Evolutionary conservation across 2,113 vertebrate genomes (phyloP).

Genomic region (Xenopus borealis): DNA sequence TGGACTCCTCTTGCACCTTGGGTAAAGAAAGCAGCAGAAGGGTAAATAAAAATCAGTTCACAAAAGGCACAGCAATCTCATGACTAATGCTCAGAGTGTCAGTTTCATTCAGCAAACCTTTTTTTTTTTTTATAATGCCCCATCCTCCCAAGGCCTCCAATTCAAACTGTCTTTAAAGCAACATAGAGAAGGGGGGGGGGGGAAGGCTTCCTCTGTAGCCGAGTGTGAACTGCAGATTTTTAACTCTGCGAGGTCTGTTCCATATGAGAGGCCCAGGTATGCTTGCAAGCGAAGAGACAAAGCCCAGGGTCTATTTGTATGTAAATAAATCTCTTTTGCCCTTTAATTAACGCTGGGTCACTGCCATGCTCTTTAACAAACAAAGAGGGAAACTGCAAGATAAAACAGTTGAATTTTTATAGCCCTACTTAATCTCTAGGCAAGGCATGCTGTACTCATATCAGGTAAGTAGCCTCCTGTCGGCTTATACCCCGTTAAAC

Average conservation of each 20-base stretch:
- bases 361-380: too few relatives aligned
- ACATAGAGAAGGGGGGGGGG: constrained; percentile 1
- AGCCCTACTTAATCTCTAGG: too few relatives aligned
- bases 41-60: background rate
- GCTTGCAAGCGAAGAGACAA: constrained; percentile 7
- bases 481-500: too few relatives aligned
- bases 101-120: constrained; percentile 27
- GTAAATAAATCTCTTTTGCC: background rate
- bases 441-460: too few relatives aligned
- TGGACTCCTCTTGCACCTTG: background rate
- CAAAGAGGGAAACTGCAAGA: too few relatives aligned
- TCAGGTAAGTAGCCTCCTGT: too few relatives aligned
- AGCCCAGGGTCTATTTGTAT: background rate
- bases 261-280: constrained; percentile 50
- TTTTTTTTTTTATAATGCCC: constrained; percentile 29
- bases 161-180: constrained; percentile 64
- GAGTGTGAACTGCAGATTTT: constrained; percentile 66
- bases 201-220: constrained; percentile 63
- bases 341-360: background rate
- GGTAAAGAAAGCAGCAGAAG: background rate
- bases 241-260: constrained; percentile 65
- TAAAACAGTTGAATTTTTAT: too few relatives aligned
- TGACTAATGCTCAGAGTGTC: background rate
- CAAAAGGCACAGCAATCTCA: background rate
- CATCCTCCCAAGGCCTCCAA: constrained; percentile 54